Evolutionary conservation across 2,113 vertebrate species (phyloP), one percentile per base, ranked within the genome.

Genomic region (Ramphastos sulfuratus): DNA sequence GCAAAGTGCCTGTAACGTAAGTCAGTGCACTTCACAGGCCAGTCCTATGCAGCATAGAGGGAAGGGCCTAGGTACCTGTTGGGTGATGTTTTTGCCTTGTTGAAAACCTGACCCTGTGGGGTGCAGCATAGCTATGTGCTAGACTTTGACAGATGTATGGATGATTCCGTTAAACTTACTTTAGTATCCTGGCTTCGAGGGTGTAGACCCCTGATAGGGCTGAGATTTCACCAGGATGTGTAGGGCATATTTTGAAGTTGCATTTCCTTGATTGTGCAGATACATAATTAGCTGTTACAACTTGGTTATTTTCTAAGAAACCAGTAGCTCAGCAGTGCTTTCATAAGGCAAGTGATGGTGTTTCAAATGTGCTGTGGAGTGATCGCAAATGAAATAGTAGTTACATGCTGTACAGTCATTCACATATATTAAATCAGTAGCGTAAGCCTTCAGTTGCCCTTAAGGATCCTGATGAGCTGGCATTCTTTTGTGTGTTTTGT

Each of bases 101-200:
- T 70, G 7, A 54, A 77, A 46, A 5, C 3, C 9, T 37, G 11
- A 5, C 8, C 42, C 50, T 58, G 20, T 44, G 61, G 61, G 46
- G 23, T 58, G 27, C 69, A 9, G 3, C 1, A 1, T 35, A n/a
- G 23, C 20, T 1, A 0, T 20, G 44, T 15, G 0, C 42, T 30
- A 23, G 44, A 20, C 19, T 73, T 73, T 50, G 39, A 10, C 33
- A 52, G 67, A 15, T 35, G 25, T 1, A 5, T 18, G 58, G 24
- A 14, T 0, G 2, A 3, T 87, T 79, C 46, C 79, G 9, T 35
- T 88, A 14, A 28, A 72, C 15, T 71, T 63, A 24, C 33, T 60
- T 46, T 58, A 50, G 16, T 25, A 5, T 11, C 5, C 64, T 64
- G 54, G 9, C 17, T 64, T 69, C n/a, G 11, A 48, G 85, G 35